Base-by-base conservation (phyloP, 2,888 invertebrate genomes). In the Lissonota sp. region DNA sequence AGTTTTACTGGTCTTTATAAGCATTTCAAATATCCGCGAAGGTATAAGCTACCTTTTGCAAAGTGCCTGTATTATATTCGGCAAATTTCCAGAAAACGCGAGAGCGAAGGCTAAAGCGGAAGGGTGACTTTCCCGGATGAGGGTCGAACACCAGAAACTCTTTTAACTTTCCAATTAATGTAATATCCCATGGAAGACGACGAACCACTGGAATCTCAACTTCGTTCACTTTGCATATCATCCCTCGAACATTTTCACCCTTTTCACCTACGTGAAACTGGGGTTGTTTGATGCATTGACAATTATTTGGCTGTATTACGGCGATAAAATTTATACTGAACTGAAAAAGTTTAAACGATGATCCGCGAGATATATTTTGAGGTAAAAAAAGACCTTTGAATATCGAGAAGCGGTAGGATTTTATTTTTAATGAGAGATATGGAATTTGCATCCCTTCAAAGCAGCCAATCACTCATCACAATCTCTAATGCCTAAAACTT, bases 81-180 rank as follows among this genome's bases (percentile, higher is more conserved):
- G 8, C 10, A 60, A 60, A 60, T 6, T 6, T 6, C 42, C 40
- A 26, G 42, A 40, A 46, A 16, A 16, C 14, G 26, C 10, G 14
- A 53, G 37, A 44, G 10, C 1, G 55, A 55, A 7, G 16, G n/a
- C 58, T 12, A 3, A 39, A 63, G 26, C 6, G 7, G 10, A 49
- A 72, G 8, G 14, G 40, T 26, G 26, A 26, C 26, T 26, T 26
- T 26, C 26, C 26, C 26, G 26, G 26, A 26, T 26, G 26, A 66
- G 7, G 4, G 16, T 39, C 6, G 8, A 39, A 70, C 37, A 82
- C 79, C 81, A 57, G 67, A 86, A 85, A 83, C 82, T 85, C 83
- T 86, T 88, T 87, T 84, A 87, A 89, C 86, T 88, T 88, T 87
- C 86, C 86, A 88, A 90, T 90, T 89, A 89, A 89, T 88, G 88